Conservation (phyloP, 2,888 invertebrate genomes). For the Agrochola lychnidis region DNA sequence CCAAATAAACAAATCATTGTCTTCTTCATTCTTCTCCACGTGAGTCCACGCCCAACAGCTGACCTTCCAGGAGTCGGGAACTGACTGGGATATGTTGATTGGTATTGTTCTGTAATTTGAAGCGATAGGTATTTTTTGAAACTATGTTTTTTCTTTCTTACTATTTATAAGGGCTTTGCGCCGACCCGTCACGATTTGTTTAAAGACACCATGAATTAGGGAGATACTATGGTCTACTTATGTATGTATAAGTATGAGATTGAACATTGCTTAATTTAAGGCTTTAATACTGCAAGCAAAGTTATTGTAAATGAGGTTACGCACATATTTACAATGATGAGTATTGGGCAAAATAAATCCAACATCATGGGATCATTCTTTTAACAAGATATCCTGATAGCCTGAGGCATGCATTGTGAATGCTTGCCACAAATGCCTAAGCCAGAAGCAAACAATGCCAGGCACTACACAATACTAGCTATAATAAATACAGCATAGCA, state of each 20-base stretch:
- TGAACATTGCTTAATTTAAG: neutral
- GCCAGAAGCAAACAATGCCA: neutral
- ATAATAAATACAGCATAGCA: neutral
- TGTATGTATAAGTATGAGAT: neutral
- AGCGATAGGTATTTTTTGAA: no score
- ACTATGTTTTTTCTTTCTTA: no score
- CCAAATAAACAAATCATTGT: slow-evolving; percentile 86
- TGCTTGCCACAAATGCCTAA: neutral
- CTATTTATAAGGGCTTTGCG: no score
- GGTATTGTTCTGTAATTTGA: slow-evolving; percentile 72
- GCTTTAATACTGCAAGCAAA: neutral
- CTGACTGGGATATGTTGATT: slow-evolving; percentile 62
- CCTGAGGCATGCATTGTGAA: neutral
- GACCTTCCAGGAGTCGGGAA: slow-evolving; percentile 72
- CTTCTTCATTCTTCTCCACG: slow-evolving; percentile 70
- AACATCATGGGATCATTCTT: neutral
- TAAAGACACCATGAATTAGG: neutral
- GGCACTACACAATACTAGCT: neutral
- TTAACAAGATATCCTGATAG: neutral
- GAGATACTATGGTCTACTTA: neutral
- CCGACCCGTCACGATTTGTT: no score
- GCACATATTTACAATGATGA: neutral
- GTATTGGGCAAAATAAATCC: neutral
- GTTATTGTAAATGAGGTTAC: neutral
- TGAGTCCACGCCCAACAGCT: slow-evolving; percentile 77